Conservation (phyloP, 1,140 invertebrate genomes). For the Neuroterus valhalla region DNA sequence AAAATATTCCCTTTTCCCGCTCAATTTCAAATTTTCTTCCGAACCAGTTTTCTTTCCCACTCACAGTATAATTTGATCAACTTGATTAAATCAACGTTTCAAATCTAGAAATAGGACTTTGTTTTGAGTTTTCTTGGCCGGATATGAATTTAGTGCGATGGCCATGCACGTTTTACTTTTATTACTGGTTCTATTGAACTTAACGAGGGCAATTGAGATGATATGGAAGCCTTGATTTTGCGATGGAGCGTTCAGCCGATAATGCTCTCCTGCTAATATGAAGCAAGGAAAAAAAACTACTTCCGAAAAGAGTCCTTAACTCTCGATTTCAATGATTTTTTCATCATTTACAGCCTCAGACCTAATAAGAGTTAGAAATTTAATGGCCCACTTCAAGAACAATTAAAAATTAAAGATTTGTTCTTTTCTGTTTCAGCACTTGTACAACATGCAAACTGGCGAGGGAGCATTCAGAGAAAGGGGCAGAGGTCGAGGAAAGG, state of each 20-base stretch:
- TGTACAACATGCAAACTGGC: slow-evolving; percentile 72
- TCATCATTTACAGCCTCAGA: neutral
- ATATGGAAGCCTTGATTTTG: slow-evolving; percentile 70
- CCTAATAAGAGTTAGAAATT: neutral
- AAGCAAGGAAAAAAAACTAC: neutral
- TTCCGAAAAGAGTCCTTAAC: slow-evolving; percentile 1
- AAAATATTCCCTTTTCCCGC: too few relatives aligned
- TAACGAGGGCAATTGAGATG: slow-evolving; percentile 71
- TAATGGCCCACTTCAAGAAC: slow-evolving; percentile 10
- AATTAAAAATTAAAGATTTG: slow-evolving; percentile 29
- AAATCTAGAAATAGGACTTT: neutral
- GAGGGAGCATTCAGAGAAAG: slow-evolving; percentile 71
- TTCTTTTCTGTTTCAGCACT: slow-evolving; percentile 69
- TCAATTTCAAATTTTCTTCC: too few relatives aligned
- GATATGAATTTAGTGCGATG: slow-evolving; percentile 52
- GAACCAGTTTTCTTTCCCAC: too few relatives aligned
- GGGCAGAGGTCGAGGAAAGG: slow-evolving; percentile 73
- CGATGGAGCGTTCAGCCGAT: slow-evolving; percentile 63
- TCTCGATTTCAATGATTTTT: neutral
- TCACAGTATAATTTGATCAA: too few relatives aligned
- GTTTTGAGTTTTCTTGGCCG: slow-evolving; percentile 31
- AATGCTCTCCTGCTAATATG: slow-evolving; percentile 40
- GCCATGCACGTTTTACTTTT: slow-evolving; percentile 63
- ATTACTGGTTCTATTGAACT: slow-evolving; percentile 70
- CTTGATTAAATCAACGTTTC: neutral